Evolutionary conservation across 2,797 vertebrate species (phyloP).

Genomic region (Scleropages formosus): DNA sequence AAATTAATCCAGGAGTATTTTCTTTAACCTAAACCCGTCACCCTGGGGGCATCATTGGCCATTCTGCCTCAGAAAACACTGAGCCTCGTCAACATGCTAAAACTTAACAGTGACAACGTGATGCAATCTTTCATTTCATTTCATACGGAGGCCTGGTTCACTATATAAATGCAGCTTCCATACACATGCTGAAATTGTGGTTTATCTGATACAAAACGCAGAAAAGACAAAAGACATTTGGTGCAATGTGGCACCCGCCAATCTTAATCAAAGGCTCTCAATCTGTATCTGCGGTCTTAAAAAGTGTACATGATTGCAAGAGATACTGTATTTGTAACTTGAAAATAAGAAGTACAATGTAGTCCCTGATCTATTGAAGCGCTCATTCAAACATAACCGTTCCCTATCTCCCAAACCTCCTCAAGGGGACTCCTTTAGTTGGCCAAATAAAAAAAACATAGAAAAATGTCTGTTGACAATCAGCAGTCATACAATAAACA

Average conservation of each 20-base stretch:
- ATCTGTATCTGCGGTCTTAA: background rate
- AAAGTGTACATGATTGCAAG: background rate
- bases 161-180: background rate
- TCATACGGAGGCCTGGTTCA: background rate
- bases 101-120: background rate
- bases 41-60: background rate
- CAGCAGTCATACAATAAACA: too few species aligned
- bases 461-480: background rate
- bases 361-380: background rate
- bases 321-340: background rate
- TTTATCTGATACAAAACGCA: background rate
- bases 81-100: background rate
- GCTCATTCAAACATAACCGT: background rate
- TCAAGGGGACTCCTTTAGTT: background rate
- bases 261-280: constrained; percentile 2
- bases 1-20: background rate
- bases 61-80: background rate
- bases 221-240: constrained; percentile 13
- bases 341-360: background rate
- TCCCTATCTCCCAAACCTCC: too few species aligned
- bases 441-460: background rate
- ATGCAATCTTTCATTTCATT: constrained; percentile 26
- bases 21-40: background rate
- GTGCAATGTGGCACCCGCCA: background rate
- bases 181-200: background rate